A percentile compares a stretch with the other conserved stretches of the same genome.
Conservation (phyloP, 2,888 invertebrate species). For the Lasioglossum oenotherae region DNA sequence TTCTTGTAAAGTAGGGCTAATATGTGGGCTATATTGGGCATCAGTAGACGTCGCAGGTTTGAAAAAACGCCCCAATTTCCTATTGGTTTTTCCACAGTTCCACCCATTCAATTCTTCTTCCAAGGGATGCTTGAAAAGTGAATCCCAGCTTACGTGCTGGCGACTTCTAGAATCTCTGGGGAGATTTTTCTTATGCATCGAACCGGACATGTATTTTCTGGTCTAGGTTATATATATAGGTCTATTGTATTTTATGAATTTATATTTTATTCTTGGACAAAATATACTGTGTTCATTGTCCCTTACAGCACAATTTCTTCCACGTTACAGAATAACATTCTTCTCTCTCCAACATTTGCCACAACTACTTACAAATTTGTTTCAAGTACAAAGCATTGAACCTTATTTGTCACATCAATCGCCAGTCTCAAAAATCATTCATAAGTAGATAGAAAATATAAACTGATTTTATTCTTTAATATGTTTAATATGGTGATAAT, state of each 20-base stretch:
- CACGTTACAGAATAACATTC: not conserved
- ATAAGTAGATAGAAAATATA: too few relatives aligned
- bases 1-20: too few relatives aligned
- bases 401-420: not conserved
- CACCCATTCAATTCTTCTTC: not conserved
- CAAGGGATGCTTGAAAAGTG: not conserved
- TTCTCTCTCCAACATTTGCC: not conserved
- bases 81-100: not conserved
- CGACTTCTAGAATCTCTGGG: not conserved
- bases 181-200: not conserved
- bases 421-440: not conserved
- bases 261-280: not conserved
- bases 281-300: not conserved
- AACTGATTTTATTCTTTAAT: too few relatives aligned
- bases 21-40: not conserved
- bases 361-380: not conserved
- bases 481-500: too few relatives aligned
- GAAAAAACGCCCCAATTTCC: not conserved
- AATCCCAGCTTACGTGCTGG: conserved; percentile 1
- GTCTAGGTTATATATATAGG: not conserved
- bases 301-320: not conserved
- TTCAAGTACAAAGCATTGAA: not conserved
- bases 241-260: not conserved
- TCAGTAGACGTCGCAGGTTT: not conserved
- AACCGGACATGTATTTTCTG: not conserved